Percentiles rank a stretch among this genome's conserved stretches.
Evolutionary conservation across 1,140 invertebrate species (phyloP).

Genomic region (Potamilus streckersoni): DNA sequence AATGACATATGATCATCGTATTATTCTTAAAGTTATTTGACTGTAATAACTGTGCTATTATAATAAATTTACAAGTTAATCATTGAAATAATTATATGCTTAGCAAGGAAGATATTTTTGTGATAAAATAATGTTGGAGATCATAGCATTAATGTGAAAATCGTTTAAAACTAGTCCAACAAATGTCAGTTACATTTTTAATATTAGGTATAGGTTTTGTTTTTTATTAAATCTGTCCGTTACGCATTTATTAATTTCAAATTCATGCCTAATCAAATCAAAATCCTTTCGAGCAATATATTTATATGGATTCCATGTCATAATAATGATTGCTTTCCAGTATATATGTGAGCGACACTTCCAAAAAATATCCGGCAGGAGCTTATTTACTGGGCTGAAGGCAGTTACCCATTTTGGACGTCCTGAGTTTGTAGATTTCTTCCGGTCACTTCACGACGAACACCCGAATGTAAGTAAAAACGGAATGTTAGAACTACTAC

Average conservation of each 20-base stretch:
- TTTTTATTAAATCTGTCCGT: not conserved
- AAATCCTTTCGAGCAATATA: not conserved
- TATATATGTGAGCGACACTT: slow-evolving; percentile 99
- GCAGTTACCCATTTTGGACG: slow-evolving; percentile 96
- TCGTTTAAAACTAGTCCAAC: too few relatives aligned
- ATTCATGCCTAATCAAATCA: not conserved
- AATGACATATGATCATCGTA: not conserved
- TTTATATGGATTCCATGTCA: too few relatives aligned
- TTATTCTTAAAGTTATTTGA: not conserved
- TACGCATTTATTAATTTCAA: not conserved
- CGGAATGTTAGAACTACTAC: too few relatives aligned
- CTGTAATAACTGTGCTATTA: not conserved
- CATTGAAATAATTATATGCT: too few relatives aligned
- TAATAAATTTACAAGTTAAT: not conserved
- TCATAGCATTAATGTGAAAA: too few relatives aligned
- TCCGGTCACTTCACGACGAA: slow-evolving; percentile 97
- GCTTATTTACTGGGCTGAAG: slow-evolving; percentile 97
- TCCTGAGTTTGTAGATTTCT: slow-evolving; percentile 97
- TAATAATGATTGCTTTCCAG: slow-evolving; percentile 74
- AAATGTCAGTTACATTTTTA: too few relatives aligned
- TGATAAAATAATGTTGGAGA: too few relatives aligned
- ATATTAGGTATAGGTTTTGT: not conserved
- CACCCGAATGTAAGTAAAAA: slow-evolving; percentile 85
- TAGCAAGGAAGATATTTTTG: too few relatives aligned
- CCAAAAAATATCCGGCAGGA: slow-evolving; percentile 93